Percentiles rank a stretch among this genome's conserved stretches.
Evolutionary conservation across 2,888 invertebrate genomes (phyloP).

Genomic region (Cetonia aurata): DNA sequence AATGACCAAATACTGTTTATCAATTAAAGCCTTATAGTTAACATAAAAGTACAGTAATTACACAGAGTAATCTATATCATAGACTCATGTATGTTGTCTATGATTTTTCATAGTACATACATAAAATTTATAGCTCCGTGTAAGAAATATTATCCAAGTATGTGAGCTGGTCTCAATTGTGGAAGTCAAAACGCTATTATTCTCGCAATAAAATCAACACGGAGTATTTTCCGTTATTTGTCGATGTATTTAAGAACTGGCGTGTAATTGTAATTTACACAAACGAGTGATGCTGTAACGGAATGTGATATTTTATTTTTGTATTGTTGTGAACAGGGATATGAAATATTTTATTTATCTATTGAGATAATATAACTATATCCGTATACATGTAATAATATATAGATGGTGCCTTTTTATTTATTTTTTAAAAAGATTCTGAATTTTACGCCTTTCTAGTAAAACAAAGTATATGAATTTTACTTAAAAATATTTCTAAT

Average conservation of each 20-base stretch:
- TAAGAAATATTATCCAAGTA: conserved; percentile 18
- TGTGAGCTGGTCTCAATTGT: conserved; percentile 2
- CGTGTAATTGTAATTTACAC: conserved; percentile 45
- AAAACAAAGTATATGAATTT: conserved; percentile 46
- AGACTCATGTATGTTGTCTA: too few species aligned
- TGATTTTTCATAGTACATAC: not conserved
- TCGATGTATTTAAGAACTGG: conserved; percentile 45
- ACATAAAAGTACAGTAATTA: conserved; percentile 33
- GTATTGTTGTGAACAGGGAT: conserved; percentile 57
- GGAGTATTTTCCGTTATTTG: conserved; percentile 50
- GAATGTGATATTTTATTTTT: conserved; percentile 68
- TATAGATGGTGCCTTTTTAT: conserved; percentile 66
- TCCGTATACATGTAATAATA: conserved; percentile 44
- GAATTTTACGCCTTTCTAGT: conserved; percentile 59
- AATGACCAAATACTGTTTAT: conserved; percentile 63
- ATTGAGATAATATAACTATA: conserved; percentile 36
- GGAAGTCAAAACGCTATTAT: conserved; percentile 28
- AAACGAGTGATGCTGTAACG: conserved; percentile 55
- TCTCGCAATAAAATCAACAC: conserved; percentile 36
- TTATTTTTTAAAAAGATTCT: conserved; percentile 59
- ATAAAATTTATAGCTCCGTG: not conserved
- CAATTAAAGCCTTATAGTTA: conserved; percentile 63
- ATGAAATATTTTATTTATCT: conserved; percentile 59
- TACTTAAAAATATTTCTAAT: conserved; percentile 46
- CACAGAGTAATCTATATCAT: conserved; percentile 6